These are phyloP conservation scores for Agrilus planipennis DNA, from an alignment of 1,140 invertebrate species.

Conservation along the genomic window DNA sequence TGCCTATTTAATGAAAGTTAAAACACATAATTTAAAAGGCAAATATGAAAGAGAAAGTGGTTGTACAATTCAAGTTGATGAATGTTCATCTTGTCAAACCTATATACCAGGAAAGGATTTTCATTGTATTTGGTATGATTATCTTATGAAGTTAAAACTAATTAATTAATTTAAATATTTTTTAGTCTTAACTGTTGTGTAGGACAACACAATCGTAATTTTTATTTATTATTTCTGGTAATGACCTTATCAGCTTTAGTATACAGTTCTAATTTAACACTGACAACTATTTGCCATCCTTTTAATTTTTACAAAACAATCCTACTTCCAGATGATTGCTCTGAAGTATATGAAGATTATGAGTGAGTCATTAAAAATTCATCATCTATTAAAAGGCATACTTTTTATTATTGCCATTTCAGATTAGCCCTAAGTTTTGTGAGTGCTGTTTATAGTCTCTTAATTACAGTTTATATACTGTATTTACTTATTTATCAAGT, in stretches of 20 bases:
- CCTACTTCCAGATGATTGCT: slow-evolving; percentile 57
- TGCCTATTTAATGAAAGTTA: slow-evolving; percentile 44
- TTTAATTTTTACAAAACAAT: slow-evolving; percentile 48
- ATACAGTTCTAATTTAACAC: slow-evolving; percentile 54
- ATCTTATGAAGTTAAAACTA: slow-evolving; percentile 9
- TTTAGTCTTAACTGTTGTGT: slow-evolving; percentile 61
- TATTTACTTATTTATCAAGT: too few species aligned
- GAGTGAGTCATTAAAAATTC: slow-evolving; percentile 40
- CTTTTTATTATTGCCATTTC: slow-evolving; percentile 14
- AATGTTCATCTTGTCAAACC: slow-evolving; percentile 33
- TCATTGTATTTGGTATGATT: slow-evolving; percentile 40
- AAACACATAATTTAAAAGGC: slow-evolving; percentile 14
- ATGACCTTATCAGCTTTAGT: slow-evolving; percentile 46
- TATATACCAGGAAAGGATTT: slow-evolving; percentile 35
- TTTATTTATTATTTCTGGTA: slow-evolving; percentile 47
- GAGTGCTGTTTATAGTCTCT: slow-evolving; percentile 25
- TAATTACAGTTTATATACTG: too few species aligned
- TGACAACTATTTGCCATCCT: slow-evolving; percentile 60
- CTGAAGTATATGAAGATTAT: slow-evolving; percentile 54
- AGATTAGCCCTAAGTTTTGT: slow-evolving; percentile 28
- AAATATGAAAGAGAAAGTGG: slow-evolving; percentile 8
- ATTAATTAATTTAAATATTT: slow-evolving; percentile 19
- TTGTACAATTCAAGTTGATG: slow-evolving; percentile 5
- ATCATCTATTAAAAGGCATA: slow-evolving; percentile 6
- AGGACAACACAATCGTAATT: slow-evolving; percentile 48